Percentiles rank a stretch among this genome's conserved stretches.
Conservation (phyloP, 2,888 invertebrate species). For the Cerastoderma edule region DNA sequence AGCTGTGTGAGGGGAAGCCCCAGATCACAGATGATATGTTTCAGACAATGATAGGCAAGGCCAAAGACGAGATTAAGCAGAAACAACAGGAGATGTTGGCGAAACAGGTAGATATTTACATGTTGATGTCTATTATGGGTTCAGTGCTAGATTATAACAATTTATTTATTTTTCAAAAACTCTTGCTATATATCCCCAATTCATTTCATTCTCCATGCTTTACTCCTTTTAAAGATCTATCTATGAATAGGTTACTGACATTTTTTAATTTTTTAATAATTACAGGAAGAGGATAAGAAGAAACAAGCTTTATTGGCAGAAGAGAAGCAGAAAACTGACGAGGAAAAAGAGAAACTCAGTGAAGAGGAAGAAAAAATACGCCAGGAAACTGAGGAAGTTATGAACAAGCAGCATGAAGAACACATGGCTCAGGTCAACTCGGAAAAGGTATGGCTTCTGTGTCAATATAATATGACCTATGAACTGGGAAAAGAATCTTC, state of each 20-base stretch:
- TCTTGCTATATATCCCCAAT: no score
- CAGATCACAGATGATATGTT: conserved; percentile 91
- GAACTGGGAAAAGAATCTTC: no score
- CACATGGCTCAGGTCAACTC: conserved; percentile 31
- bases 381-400: conserved; percentile 31
- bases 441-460: conserved; percentile 30
- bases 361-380: conserved; percentile 41
- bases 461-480: no score
- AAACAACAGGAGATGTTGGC: conserved; percentile 74
- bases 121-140: no score
- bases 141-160: no score
- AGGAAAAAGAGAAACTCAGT: conserved; percentile 35
- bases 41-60: conserved; percentile 92
- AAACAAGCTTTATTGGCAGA: conserved; percentile 62
- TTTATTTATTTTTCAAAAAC: no score
- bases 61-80: conserved; percentile 81
- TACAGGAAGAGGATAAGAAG: conserved; percentile 66
- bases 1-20: conserved; percentile 82
- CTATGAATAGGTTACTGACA: no score
- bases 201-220: no score
- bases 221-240: no score
- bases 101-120: conserved; percentile 60
- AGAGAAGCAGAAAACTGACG: conserved; percentile 57
- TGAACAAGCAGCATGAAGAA: conserved; percentile 40
- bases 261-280: not conserved